A percentile compares a stretch with the other conserved stretches of the same genome.
phyloP scores from a whole-genome alignment of 2,888 invertebrate species.

The Oscheius onirici region DNA sequence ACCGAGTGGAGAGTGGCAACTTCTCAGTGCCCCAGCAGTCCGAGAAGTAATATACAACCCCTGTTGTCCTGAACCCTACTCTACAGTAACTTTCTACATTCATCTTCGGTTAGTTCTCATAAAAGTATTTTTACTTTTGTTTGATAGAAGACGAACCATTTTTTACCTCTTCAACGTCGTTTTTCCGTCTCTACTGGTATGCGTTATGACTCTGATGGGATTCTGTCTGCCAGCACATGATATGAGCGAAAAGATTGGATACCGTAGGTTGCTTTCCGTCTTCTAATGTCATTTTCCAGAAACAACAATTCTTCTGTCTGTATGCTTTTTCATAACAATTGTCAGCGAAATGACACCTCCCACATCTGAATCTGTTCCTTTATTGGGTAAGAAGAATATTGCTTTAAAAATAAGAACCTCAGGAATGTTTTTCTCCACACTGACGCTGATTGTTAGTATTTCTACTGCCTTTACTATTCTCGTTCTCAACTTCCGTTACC shows the following conservation, averaged over 20 bases:
- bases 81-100: constrained; percentile 73
- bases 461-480: constrained; percentile 65
- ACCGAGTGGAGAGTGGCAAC: constrained; percentile 63
- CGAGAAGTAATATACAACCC: constrained; percentile 76
- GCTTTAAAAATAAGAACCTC: background rate
- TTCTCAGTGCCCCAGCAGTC: constrained; percentile 69
- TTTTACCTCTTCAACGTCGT: constrained; percentile 64
- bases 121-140: background rate
- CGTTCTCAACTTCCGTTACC: constrained; percentile 61
- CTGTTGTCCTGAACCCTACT: constrained; percentile 83
- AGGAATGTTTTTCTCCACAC: constrained; percentile 64
- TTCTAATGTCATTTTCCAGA: constrained; percentile 38
- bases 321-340: constrained; percentile 96
- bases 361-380: constrained; percentile 80
- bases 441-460: constrained; percentile 59
- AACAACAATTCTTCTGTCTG: constrained; percentile 78
- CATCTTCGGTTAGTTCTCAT: constrained; percentile 39
- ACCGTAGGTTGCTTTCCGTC: constrained; percentile 45
- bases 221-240: constrained; percentile 66
- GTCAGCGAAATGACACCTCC: constrained; percentile 97
- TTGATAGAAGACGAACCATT: constrained; percentile 52
- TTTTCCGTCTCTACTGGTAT: constrained; percentile 60
- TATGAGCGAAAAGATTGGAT: constrained; percentile 67
- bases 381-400: constrained; percentile 44
- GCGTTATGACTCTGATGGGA: constrained; percentile 69